Evolutionary conservation across 2,888 invertebrate species (phyloP), one percentile per base, ranked within the genome.

Genomic region (Cephus rjabovi): DNA sequence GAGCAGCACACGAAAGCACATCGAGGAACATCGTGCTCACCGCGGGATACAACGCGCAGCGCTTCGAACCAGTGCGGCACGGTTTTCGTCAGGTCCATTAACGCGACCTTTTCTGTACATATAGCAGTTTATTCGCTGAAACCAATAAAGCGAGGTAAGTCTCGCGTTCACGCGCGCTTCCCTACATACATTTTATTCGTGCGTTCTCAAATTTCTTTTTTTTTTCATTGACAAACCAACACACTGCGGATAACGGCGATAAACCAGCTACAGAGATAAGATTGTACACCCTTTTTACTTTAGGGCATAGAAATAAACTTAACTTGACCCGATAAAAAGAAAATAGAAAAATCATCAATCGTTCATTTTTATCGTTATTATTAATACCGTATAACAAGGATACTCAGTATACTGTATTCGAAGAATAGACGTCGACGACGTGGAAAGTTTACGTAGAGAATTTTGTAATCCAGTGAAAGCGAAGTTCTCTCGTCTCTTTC

Each of bases 1-100:
- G 12, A 71, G 31, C 31, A 34, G 31, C 71, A 71, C 71, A 71
- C 71, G 31, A 71, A 71, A 33, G 71, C 31, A 71, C 34, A 31
- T 71, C 83, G 79, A 86, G 81, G 83, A 83, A 83, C 80, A 82
- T 81, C 80, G 83, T 82, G 84, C 78, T 82, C 56, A 56, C 83
- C 83, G 84, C 82, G 82, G 83, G 84, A 83, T 85, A 87, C 83
- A 88, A 85, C 86, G 86, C 87, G 86, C 83, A 85, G 84, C 83
- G 87, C 86, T 81, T 84, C 81, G 81, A 83, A 81, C 79, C 87
- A 86, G 87, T 87, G 82, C 84, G 83, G 83, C 82, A 83, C 87
- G 78, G 71, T 71, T 71, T 12, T 31, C 71, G 34, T 34, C 71
- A 34, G 56, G 56, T 56, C 56, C 56, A 56, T 23, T 56, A 56